Evolutionary conservation across 2,888 invertebrate genomes (phyloP).

Genomic region (Apamea sordens): DNA sequence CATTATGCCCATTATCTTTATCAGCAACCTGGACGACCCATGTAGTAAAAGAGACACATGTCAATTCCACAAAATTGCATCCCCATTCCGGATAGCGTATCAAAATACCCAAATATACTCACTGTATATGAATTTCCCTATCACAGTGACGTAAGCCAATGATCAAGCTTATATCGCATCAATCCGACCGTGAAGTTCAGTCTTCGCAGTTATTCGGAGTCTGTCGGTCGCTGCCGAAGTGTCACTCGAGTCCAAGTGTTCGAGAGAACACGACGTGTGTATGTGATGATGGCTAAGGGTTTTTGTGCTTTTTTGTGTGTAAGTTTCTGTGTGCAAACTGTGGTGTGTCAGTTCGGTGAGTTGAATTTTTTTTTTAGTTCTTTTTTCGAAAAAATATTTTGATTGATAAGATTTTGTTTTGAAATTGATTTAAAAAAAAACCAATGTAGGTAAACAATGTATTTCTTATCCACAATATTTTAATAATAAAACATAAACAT

Average conservation of each 20-base stretch:
- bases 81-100: constrained; percentile 28
- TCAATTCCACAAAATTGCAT: neutral
- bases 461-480: neutral
- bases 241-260: constrained; percentile 21
- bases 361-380: constrained; percentile 25
- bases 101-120: constrained; percentile 47
- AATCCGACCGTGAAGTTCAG: constrained; percentile 22
- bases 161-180: constrained; percentile 47
- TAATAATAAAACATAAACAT: neutral
- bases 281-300: constrained; percentile 69
- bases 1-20: neutral
- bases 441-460: constrained; percentile 1
- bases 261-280: constrained; percentile 30
- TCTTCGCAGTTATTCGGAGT: constrained; percentile 6
- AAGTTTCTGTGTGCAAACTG: constrained; percentile 75
- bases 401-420: neutral
- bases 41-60: too few species aligned
- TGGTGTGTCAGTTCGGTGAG: constrained; percentile 82
- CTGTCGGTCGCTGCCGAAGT: constrained; percentile 32
- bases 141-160: constrained; percentile 39
- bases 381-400: too few species aligned
- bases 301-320: constrained; percentile 74
- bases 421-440: neutral
- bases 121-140: constrained; percentile 43
- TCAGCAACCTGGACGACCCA: constrained; percentile 1